Conservation (phyloP, 2,888 invertebrate genomes). For the Xanthostigma xanthostigma region DNA sequence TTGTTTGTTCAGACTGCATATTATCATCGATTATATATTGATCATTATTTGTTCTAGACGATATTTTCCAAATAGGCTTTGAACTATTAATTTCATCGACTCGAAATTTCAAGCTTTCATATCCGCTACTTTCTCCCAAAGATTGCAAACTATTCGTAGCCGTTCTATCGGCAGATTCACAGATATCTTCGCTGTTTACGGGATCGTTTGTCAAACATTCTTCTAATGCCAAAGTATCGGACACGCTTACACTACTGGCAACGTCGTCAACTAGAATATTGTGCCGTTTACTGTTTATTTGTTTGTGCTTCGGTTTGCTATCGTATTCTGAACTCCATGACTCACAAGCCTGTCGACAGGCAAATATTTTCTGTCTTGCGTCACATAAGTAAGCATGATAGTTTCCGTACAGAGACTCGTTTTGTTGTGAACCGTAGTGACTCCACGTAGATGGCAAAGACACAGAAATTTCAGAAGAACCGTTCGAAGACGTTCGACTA, state of each 20-base stretch:
- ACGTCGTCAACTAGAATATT: too few relatives aligned
- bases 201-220: conserved; percentile 11
- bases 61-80: conserved; percentile 21
- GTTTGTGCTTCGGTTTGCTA: conserved; percentile 23
- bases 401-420: conserved; percentile 60
- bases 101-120: conserved; percentile 52
- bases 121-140: conserved; percentile 62
- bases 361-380: conserved; percentile 61
- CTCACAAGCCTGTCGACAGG: conserved; percentile 57
- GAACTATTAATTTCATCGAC: conserved; percentile 33
- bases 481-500: neutral
- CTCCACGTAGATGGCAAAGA: conserved; percentile 30
- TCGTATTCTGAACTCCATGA: conserved; percentile 51
- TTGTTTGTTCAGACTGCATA: neutral
- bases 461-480: neutral
- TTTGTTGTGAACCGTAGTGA: conserved; percentile 33
- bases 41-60: conserved; percentile 18
- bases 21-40: neutral
- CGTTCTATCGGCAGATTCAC: conserved; percentile 4
- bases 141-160: conserved; percentile 47
- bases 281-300: too few relatives aligned
- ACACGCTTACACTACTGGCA: too few relatives aligned
- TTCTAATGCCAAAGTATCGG: too few relatives aligned
- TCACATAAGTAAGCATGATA: conserved; percentile 78
- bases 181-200: conserved; percentile 20